Conservation (phyloP, 2,113 vertebrate genomes). For the Isichthys henryi region DNA sequence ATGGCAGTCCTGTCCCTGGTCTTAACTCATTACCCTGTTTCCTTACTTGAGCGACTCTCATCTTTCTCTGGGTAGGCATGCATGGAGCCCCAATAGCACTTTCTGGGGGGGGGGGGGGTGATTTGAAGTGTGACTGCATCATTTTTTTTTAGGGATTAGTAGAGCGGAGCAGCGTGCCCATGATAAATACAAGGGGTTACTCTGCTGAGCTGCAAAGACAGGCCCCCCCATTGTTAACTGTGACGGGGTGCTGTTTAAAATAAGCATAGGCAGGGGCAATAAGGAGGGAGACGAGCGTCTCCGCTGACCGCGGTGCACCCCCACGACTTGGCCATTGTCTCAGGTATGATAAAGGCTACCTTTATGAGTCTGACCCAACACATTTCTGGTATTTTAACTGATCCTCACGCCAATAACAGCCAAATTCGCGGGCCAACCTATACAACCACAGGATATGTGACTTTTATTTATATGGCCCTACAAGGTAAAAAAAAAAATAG, state of each 20-base stretch:
- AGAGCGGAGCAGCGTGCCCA: background rate
- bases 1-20: background rate
- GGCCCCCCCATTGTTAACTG: background rate
- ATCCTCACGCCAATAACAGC: background rate
- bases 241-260: conserved; percentile 3
- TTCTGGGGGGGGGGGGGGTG: background rate
- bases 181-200: background rate
- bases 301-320: background rate
- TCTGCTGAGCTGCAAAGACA: background rate
- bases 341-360: background rate
- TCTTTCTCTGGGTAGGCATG: background rate
- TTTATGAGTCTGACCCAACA: background rate
- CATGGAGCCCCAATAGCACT: background rate
- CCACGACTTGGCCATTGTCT: conserved; percentile 13
- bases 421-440: background rate
- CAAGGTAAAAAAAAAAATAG: background rate
- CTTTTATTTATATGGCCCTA: conserved; percentile 4
- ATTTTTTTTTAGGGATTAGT: background rate
- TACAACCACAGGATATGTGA: too few species aligned
- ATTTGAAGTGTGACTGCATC: background rate
- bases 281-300: conserved; percentile 26
- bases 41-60: background rate
- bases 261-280: background rate
- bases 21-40: background rate
- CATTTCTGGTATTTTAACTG: background rate